A percentile compares a stretch with the other conserved stretches of the same genome.
phyloP scores from a whole-genome alignment of 2,888 invertebrate species.

The Stenchaetothrips biformis region DNA sequence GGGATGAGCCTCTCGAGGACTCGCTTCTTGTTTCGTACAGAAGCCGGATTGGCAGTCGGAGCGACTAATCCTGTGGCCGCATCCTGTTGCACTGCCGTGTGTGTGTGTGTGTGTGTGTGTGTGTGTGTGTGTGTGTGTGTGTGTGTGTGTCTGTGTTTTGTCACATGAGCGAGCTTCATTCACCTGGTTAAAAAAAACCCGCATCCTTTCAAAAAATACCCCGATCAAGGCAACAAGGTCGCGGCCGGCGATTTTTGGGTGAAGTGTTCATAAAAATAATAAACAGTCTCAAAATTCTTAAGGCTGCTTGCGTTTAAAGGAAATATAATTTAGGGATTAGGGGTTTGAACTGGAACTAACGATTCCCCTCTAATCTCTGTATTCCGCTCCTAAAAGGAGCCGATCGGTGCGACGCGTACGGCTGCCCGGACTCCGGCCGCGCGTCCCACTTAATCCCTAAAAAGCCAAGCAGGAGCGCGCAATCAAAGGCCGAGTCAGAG shows the following conservation, averaged over 20 bases:
- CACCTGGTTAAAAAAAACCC: background rate
- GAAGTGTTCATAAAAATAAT: background rate
- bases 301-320: background rate
- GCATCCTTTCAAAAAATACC: no score
- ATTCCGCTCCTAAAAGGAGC: no score
- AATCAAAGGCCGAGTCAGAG: no score
- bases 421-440: no score
- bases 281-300: background rate
- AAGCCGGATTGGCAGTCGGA: background rate
- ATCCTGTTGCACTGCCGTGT: background rate
- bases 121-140: background rate
- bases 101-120: background rate
- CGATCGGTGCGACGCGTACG: no score
- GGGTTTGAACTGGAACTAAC: no score
- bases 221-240: background rate
- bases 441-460: no score
- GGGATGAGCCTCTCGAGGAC: background rate
- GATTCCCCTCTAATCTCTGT: no score
- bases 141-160: slow-evolving; percentile 5
- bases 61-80: background rate
- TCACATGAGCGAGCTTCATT: background rate
- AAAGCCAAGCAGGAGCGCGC: no score
- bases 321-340: no score
- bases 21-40: slow-evolving; percentile 9
- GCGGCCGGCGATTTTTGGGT: background rate